Percentiles rank a stretch among this genome's conserved stretches.
Evolutionary conservation across 2,797 vertebrate genomes (phyloP).

Genomic region (Podarcis lilfordi): DNA sequence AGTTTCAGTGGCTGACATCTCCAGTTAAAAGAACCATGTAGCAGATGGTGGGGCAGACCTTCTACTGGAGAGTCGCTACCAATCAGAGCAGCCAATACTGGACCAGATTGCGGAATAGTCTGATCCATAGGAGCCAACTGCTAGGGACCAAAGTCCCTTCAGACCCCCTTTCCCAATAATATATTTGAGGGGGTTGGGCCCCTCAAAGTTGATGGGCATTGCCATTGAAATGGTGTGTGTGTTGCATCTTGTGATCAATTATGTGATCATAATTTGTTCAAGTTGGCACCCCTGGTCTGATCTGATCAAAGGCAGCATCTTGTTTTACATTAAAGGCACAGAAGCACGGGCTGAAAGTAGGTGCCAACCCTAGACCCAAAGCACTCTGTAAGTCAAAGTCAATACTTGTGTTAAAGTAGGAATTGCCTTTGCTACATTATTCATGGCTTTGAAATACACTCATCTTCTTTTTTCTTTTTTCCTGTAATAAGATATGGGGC

Average conservation of each 20-base stretch:
- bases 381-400: not conserved
- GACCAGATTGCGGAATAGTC: not conserved
- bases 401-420: not conserved
- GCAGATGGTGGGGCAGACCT: not conserved
- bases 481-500: constrained; percentile 17
- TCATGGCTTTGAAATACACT: not conserved
- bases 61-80: not conserved
- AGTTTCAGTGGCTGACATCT: not conserved
- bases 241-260: too few species aligned
- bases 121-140: too few species aligned
- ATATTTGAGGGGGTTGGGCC: too few species aligned
- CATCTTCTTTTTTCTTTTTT: not conserved
- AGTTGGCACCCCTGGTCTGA: too few species aligned
- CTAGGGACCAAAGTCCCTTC: too few species aligned
- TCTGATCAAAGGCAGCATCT: too few species aligned
- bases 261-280: too few species aligned
- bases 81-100: not conserved
- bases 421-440: not conserved
- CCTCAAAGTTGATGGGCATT: too few species aligned
- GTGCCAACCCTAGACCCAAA: not conserved
- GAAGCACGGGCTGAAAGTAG: not conserved
- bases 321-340: not conserved
- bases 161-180: too few species aligned
- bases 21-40: not conserved
- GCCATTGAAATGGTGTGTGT: too few species aligned